phyloP scores from a whole-genome alignment of 1,140 invertebrate genomes.

The Bicyclus anynana region DNA sequence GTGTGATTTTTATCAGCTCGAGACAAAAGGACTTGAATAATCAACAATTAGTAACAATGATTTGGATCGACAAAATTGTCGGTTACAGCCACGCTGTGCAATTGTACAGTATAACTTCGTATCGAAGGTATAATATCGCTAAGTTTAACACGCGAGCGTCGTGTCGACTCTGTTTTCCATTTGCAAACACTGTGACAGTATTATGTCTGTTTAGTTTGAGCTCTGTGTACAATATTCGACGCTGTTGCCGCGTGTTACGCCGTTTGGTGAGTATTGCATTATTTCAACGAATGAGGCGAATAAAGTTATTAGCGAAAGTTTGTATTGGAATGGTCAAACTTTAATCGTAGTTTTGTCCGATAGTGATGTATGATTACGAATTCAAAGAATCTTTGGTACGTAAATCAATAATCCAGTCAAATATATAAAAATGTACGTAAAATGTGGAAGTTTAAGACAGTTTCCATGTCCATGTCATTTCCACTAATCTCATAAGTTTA shows the following conservation, averaged over 20 bases:
- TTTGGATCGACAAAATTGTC: constrained; percentile 13
- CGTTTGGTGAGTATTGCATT: background rate
- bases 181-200: constrained; percentile 3
- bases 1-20: background rate
- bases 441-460: no score
- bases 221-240: background rate
- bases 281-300: background rate
- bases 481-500: no score
- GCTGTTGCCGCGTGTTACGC: background rate
- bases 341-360: background rate
- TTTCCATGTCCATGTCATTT: no score
- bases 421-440: no score
- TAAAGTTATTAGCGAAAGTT: background rate
- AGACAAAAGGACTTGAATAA: constrained; percentile 3
- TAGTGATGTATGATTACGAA: no score
- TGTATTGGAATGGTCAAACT: no score
- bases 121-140: background rate
- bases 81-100: constrained; percentile 3
- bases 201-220: background rate
- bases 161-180: constrained; percentile 3
- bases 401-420: no score
- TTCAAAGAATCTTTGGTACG: no score
- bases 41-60: constrained; percentile 13
- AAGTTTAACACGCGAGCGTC: constrained; percentile 2
- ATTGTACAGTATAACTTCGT: background rate